These are phyloP conservation scores for Phymatocera aterrima DNA, from an alignment of 2,888 invertebrate genomes.

Conservation along the genomic window DNA sequence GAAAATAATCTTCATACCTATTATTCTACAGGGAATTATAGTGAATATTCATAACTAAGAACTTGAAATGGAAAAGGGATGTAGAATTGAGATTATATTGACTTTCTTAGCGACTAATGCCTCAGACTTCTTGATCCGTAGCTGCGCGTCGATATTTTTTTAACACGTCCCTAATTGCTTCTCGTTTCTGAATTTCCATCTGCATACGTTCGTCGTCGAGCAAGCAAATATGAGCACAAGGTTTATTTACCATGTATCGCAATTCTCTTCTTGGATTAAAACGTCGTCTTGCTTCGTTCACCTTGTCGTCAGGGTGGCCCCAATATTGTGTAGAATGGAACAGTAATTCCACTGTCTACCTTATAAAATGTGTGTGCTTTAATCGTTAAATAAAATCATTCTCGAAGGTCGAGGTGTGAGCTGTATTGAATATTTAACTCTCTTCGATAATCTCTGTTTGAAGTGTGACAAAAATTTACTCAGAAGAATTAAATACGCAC, in stretches of 20 bases:
- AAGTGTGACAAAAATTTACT: background rate
- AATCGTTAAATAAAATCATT: background rate
- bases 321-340: slow-evolving; percentile 6
- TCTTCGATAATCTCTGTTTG: background rate
- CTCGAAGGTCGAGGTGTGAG: background rate
- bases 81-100: background rate
- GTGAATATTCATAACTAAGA: background rate
- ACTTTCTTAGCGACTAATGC: background rate
- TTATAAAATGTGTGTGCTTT: background rate
- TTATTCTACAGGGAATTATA: background rate
- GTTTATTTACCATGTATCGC: slow-evolving; percentile 18
- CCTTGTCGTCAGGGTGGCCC: slow-evolving; percentile 21
- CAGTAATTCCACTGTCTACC: slow-evolving; percentile 7
- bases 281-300: background rate
- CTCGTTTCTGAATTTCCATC: slow-evolving; percentile 14
- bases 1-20: background rate
- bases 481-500: too few species aligned
- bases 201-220: slow-evolving; percentile 14
- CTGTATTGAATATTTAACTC: too few species aligned
- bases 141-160: background rate
- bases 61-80: background rate
- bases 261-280: slow-evolving; percentile 14
- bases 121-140: background rate
- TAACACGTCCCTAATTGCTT: background rate
- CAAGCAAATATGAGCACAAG: slow-evolving; percentile 23